Conservation (phyloP, 2,113 vertebrate genomes). For the Orycteropus afer region DNA sequence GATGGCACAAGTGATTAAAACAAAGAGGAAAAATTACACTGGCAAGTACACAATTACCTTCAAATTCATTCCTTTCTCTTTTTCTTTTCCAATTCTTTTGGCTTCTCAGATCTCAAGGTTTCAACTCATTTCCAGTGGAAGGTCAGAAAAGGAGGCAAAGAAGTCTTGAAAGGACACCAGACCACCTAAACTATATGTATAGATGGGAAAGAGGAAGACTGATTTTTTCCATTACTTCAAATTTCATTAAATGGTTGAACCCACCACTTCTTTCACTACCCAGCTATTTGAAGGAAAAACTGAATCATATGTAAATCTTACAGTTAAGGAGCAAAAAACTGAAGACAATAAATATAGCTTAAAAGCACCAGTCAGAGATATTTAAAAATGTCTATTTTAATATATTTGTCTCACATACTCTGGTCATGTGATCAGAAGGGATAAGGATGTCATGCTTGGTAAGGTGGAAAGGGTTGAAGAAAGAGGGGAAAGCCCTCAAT, state of each 20-base stretch:
- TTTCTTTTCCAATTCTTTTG: not conserved
- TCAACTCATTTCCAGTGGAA: not conserved
- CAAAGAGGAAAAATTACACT: not conserved
- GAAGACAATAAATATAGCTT: not conserved
- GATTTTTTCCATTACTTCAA: not conserved
- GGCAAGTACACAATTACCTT: not conserved
- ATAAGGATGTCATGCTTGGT: too few relatives aligned
- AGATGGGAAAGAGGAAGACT: not conserved
- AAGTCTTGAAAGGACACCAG: not conserved
- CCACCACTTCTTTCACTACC: not conserved
- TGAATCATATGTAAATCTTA: not conserved
- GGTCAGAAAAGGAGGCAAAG: not conserved
- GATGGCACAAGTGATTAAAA: not conserved
- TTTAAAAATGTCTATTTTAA: too few relatives aligned
- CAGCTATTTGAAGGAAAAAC: not conserved
- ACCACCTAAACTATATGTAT: not conserved
- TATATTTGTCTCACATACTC: too few relatives aligned
- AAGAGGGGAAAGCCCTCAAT: too few relatives aligned
- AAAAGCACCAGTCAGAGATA: conserved; percentile 20
- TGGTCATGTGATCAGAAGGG: too few relatives aligned
- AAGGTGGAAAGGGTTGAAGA: too few relatives aligned
- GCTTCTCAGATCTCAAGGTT: not conserved
- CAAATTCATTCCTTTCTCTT: not conserved
- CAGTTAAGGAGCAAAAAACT: not conserved
- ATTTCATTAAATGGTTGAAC: not conserved